Percentiles rank a stretch among this genome's conserved stretches.
These are phyloP conservation scores for Fistularia commersonii DNA, from an alignment of 2,797 vertebrate genomes.

Conservation along the genomic window DNA sequence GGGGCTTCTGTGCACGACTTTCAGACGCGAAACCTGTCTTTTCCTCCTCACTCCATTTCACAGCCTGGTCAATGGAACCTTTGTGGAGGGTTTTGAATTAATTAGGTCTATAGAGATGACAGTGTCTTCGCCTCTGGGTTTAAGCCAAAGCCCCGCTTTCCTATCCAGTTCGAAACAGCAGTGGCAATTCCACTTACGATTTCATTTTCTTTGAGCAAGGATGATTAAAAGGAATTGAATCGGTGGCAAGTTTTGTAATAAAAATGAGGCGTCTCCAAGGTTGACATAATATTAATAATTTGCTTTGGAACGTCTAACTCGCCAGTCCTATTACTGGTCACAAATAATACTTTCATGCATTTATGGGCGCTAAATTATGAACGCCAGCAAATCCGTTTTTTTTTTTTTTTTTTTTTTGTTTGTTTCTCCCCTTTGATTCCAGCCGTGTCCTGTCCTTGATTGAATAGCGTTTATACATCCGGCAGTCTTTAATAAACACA, in stretches of 20 bases:
- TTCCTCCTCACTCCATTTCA: constrained; percentile 32
- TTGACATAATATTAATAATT: constrained; percentile 21
- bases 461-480: background rate
- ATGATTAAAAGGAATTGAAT: constrained; percentile 50
- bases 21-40: constrained; percentile 28
- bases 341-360: constrained; percentile 4
- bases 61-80: constrained; percentile 58
- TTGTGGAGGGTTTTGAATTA: constrained; percentile 59
- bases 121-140: constrained; percentile 42
- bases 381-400: background rate
- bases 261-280: constrained; percentile 38
- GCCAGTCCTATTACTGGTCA: background rate
- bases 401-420: no score
- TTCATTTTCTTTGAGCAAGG: constrained; percentile 54
- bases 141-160: constrained; percentile 49
- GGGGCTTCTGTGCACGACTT: constrained; percentile 5
- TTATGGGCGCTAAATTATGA: constrained; percentile 1
- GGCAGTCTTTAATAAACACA: background rate
- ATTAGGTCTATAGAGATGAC: constrained; percentile 61
- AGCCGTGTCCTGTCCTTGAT: no score
- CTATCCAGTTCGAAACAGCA: constrained; percentile 51
- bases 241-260: constrained; percentile 51
- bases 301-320: constrained; percentile 2
- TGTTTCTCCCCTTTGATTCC: background rate
- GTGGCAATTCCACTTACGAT: constrained; percentile 64